Evolutionary conservation across 2,888 invertebrate species (phyloP).

Genomic region (Caenorhabditis sp.): DNA sequence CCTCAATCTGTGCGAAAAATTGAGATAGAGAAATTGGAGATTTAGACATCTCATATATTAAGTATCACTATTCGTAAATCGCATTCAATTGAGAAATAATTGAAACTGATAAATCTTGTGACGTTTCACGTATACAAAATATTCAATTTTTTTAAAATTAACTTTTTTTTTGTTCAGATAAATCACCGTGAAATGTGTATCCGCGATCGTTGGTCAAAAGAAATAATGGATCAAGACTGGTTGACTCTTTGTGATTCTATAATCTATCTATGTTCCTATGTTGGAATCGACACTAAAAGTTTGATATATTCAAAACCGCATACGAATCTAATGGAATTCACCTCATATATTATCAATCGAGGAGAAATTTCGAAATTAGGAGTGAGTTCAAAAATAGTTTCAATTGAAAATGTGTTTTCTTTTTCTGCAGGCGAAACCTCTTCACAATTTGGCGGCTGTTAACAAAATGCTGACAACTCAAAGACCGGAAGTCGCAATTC

Average conservation of each 20-base stretch:
- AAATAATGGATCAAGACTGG: slow-evolving; percentile 27
- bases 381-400: not conserved
- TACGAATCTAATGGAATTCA: slow-evolving; percentile 25
- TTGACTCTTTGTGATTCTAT: slow-evolving; percentile 26
- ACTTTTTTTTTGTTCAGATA: too few species aligned
- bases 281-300: slow-evolving; percentile 19
- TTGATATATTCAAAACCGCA: slow-evolving; percentile 27
- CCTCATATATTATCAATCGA: slow-evolving; percentile 11
- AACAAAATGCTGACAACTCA: slow-evolving; percentile 19
- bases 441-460: slow-evolving; percentile 21
- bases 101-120: too few species aligned
- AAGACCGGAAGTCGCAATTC: slow-evolving; percentile 12
- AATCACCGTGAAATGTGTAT: slow-evolving; percentile 32
- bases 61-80: too few species aligned
- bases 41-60: too few species aligned
- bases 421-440: slow-evolving; percentile 5
- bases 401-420: slow-evolving; percentile 10
- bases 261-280: slow-evolving; percentile 26
- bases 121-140: too few species aligned
- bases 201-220: slow-evolving; percentile 27
- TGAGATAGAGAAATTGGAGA: too few species aligned
- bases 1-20: too few species aligned
- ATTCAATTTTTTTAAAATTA: too few species aligned
- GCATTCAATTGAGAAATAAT: too few species aligned
- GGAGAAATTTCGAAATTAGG: slow-evolving; percentile 21